Evolutionary conservation across 2,797 vertebrate genomes (phyloP).

Genomic region (Spinibarbus caldwelli): DNA sequence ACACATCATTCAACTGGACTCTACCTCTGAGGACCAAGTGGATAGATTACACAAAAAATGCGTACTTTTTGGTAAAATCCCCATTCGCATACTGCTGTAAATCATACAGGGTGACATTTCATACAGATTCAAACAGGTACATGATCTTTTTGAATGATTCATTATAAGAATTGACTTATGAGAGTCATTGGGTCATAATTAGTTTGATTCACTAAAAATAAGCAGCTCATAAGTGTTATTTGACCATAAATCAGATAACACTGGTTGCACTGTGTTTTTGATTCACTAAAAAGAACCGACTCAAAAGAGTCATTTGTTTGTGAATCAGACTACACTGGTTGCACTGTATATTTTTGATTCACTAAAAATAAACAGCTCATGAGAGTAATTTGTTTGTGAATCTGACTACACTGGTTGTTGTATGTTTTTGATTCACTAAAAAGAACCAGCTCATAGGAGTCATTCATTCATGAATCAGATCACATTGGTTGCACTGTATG

Average conservation of each 20-base stretch:
- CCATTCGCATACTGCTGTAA: too few relatives aligned
- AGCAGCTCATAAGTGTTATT: fast-evolving
- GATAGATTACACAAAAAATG: too few relatives aligned
- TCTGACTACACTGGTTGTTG: too few relatives aligned
- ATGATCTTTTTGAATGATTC: background rate
- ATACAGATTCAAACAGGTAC: too few relatives aligned
- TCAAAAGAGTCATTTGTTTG: background rate
- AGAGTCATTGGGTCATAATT: background rate
- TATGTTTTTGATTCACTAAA: too few relatives aligned
- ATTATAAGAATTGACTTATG: background rate
- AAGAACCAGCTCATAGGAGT: too few relatives aligned
- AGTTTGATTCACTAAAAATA: background rate
- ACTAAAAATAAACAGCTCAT: background rate
- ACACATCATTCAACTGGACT: slow-evolving; percentile 72
- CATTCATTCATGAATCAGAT: too few relatives aligned
- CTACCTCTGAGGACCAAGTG: slow-evolving; percentile 58
- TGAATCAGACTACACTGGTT: background rate
- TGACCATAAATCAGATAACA: background rate
- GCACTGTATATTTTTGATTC: background rate
- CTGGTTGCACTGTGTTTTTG: too few relatives aligned
- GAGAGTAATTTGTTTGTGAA: too few relatives aligned
- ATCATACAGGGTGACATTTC: too few relatives aligned
- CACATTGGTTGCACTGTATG: too few relatives aligned
- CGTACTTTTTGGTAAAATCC: too few relatives aligned
- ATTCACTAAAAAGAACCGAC: background rate